A percentile compares a stretch with the other conserved stretches of the same genome.
These are phyloP conservation scores for Zosterops lateralis DNA, from an alignment of 2,113 vertebrate species.

Conservation along the genomic window DNA sequence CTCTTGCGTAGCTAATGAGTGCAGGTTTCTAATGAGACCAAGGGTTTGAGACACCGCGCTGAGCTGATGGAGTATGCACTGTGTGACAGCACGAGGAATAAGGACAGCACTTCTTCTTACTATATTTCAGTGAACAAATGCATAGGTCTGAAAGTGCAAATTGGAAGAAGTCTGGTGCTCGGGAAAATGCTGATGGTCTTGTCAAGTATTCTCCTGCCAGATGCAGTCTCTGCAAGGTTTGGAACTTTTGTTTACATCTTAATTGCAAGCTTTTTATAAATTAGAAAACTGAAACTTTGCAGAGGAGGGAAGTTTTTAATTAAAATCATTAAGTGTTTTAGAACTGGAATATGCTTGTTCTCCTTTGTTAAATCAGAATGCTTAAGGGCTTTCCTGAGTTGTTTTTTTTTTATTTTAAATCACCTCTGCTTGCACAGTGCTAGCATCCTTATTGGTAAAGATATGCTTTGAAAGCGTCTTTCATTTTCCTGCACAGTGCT, in stretches of 20 bases:
- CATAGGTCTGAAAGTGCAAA: slow-evolving; percentile 20
- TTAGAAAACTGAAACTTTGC: neutral
- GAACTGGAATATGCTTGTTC: neutral
- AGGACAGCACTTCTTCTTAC: neutral
- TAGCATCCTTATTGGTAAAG: neutral
- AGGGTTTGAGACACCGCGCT: neutral
- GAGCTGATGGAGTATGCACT: neutral
- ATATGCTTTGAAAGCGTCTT: neutral
- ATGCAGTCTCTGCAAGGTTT: neutral
- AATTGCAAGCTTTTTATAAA: neutral
- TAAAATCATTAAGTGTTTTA: neutral
- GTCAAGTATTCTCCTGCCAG: neutral
- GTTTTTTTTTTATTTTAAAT: neutral
- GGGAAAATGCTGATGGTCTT: neutral
- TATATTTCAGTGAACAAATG: neutral
- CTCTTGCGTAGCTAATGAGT: neutral
- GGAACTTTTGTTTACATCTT: neutral
- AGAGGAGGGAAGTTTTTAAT: neutral
- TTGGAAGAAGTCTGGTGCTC: neutral
- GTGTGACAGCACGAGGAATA: neutral
- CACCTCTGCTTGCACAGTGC: neutral
- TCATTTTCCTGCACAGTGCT: neutral
- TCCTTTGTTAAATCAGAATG: neutral
- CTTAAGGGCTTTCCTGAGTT: neutral
- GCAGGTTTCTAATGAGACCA: neutral